Base-by-base conservation (phyloP, 2,888 invertebrate species). In the Elgonia sp. region DNA sequence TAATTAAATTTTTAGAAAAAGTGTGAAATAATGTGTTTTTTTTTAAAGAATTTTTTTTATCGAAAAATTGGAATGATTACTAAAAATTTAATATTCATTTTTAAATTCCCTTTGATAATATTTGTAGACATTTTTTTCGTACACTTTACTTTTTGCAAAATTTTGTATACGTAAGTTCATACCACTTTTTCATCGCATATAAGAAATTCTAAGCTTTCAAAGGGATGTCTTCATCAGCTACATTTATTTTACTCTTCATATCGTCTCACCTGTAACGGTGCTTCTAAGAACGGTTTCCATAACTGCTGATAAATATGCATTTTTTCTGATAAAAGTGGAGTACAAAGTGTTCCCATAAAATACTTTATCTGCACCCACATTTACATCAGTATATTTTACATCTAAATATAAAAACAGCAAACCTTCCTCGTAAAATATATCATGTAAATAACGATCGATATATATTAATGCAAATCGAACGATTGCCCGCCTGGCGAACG, bases 301-400 rank as follows among this genome's bases (percentile, higher is more conserved):
- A 53, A 76, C 55, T 62, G 55, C 84, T 77, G 84, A 84, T 84
- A 84, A 84, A 84, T 70, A 84, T 77, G 69, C 70, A 84, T n/a
- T 77, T 84, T 77, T 65, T n/a, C 37, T 62, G 77, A 84, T 77
- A 84, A 77, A 69, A 84, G 0, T 77, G 42, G 62, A 70, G 55
- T 67, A 77, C 69, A 76, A 75, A 80, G 55, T 60, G 84, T 77
- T 84, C 62, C 55, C 70, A 77, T 84, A 84, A 77, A 84, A 69
- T 63, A 57, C 53, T 50, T 42, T 69, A 76, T 75, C 50, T 70
- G 8, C 73, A 29, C 20, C 50, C 8, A 16, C 55, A 10, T 82
- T 73, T 60, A 65, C 72, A 70, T 55, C 20, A 57, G 21, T 72
- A 81, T n/a, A n/a, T n/a, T 69, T 69, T 60, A 57, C 73, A 70